Evolutionary conservation across 2,113 vertebrate genomes (phyloP), one percentile per base, ranked within the genome.

Genomic region (Ammodytes marinus): DNA sequence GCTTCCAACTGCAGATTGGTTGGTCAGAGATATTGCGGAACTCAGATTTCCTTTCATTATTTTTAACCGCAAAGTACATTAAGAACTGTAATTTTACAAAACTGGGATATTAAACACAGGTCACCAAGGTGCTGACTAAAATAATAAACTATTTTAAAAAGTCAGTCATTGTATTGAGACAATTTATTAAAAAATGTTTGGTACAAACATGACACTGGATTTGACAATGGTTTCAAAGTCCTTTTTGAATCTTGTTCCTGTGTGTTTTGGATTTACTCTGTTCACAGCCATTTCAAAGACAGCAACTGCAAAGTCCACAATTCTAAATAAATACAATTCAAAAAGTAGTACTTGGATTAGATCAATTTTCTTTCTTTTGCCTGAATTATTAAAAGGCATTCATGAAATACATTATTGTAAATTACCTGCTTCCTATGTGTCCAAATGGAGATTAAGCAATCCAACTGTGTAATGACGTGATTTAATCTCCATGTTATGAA

Each of bases 171-270:
- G 1, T 6, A 59, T 50, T 65, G 27, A 52, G 40, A 60, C 5
- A 61, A 46, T 86, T 77, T 69, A 86, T 83, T 10, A 39, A 70
- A 69, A 84, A 75, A 42, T 6, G 40, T 8, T 45, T 43, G 35
- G 54, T 86, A 87, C 53, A 90, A 89, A 89, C 61, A 77, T 55
- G 7, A 79, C 39, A 54, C 19, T 12, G 11, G 39, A 68, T 73
- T 37, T 65, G 17, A 79, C 47, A 57, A 49, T 72, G 40, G 45
- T 71, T 69, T 79, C 10, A 73, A 85, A 80, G 69, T 19, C 11
- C 45, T 60, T 58, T 42, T 45, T 63, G 13, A 73, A 58, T 43
- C 37, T 50, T 54, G 55, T 65, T 80, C 45, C 14, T 1, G 4
- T 74, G 61, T 69, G 42, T 69, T 82, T 71, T 35, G 54, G 17